Evolutionary conservation across 2,113 vertebrate genomes (phyloP).

Genomic region (Tympanuchus pallidicinctus): DNA sequence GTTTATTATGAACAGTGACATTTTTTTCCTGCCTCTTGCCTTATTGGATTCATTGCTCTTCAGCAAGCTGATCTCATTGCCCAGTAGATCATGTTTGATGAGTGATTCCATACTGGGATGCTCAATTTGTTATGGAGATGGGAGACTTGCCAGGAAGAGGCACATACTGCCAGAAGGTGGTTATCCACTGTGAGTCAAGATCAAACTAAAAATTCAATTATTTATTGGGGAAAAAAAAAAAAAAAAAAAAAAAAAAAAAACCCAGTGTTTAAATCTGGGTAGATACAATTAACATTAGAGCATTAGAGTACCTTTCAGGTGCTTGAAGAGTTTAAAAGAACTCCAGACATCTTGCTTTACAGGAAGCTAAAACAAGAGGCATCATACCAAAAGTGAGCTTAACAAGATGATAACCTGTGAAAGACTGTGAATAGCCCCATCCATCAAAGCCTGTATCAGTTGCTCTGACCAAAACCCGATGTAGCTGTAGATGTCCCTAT

Average conservation of each 20-base stretch:
- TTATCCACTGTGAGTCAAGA: not conserved
- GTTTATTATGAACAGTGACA: not conserved
- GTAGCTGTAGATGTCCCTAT: too few relatives aligned
- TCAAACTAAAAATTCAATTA: not conserved
- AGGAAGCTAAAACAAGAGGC: not conserved
- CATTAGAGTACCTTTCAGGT: not conserved
- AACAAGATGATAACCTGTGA: not conserved
- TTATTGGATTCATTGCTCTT: not conserved
- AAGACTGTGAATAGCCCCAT: not conserved
- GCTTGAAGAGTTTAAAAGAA: not conserved
- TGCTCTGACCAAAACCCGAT: too few relatives aligned
- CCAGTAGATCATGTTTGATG: not conserved
- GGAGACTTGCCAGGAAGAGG: not conserved
- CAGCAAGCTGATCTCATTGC: not conserved
- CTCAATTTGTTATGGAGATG: not conserved
- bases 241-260: not conserved
- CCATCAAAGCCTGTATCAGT: too few relatives aligned
- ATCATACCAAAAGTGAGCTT: not conserved
- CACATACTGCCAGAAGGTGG: not conserved
- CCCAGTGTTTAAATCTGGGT: not conserved
- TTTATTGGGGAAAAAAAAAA: not conserved
- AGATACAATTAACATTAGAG: not conserved
- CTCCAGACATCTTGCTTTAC: not conserved
- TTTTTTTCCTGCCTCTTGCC: not conserved
- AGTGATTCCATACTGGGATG: not conserved